These are phyloP conservation scores for Catalaphyllia jardinei DNA, from an alignment of 64 coral and sea anemone genomes.

Conservation along the genomic window DNA sequence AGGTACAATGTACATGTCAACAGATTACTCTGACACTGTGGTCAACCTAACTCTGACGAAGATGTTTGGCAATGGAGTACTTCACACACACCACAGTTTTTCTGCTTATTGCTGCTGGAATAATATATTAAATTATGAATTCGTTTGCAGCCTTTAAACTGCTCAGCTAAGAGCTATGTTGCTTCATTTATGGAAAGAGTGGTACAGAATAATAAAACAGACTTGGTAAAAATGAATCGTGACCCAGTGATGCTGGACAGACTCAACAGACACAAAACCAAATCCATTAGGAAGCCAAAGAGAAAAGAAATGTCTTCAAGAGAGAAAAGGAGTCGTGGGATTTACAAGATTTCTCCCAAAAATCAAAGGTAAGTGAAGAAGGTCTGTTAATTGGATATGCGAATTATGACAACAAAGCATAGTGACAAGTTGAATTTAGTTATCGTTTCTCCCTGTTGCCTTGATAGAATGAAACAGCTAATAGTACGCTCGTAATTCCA, in stretches of 20 bases:
- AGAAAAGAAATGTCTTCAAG: constrained; percentile 73
- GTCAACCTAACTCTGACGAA: no score
- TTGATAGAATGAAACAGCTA: no score
- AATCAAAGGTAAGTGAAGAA: constrained; percentile 63
- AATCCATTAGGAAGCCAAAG: constrained; percentile 49
- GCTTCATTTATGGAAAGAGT: constrained; percentile 60
- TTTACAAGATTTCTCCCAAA: constrained; percentile 68
- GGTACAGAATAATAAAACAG: constrained; percentile 22
- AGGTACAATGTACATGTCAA: no score
- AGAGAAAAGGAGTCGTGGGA: constrained; percentile 63
- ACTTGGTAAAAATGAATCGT: constrained; percentile 30
- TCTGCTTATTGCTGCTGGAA: neutral
- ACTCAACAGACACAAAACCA: constrained; percentile 31
- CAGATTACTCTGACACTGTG: no score
- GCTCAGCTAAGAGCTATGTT: constrained; percentile 74
- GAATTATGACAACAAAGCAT: no score
- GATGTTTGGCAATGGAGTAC: no score
- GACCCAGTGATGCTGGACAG: constrained; percentile 72
- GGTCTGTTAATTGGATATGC: neutral
- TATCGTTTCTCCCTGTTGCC: no score
- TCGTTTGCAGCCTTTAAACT: constrained; percentile 47
- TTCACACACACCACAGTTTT: no score
- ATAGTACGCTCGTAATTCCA: no score
- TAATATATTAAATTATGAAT: neutral
- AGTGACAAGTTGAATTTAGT: no score